These are phyloP conservation scores for Ladona fulva DNA, from an alignment of 1,140 invertebrate species.

Conservation along the genomic window DNA sequence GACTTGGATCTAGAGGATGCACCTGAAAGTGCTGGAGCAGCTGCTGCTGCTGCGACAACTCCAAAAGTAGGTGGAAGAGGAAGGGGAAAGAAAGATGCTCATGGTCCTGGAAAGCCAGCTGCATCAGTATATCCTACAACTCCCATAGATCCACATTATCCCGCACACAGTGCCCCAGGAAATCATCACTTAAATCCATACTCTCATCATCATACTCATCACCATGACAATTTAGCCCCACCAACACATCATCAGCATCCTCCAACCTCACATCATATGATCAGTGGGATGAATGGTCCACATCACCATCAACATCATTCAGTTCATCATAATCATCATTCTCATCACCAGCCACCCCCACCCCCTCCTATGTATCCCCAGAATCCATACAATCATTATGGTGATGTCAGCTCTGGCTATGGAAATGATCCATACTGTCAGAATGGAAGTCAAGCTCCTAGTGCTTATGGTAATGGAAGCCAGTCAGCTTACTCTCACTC, in stretches of 20 bases:
- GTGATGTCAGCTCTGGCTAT: background rate
- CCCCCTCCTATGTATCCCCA: conserved; percentile 9
- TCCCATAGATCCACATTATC: background rate
- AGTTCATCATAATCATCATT: background rate
- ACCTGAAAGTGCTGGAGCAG: conserved; percentile 44
- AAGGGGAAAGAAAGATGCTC: conserved; percentile 21
- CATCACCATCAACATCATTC: background rate
- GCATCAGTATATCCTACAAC: background rate
- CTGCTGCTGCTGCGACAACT: conserved; percentile 23
- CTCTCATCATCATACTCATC: conserved; percentile 12
- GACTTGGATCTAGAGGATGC: conserved; percentile 83
- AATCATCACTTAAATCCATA: background rate
- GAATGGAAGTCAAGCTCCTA: background rate
- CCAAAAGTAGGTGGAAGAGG: conserved; percentile 23
- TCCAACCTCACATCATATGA: conserved; percentile 6
- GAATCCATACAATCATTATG: conserved; percentile 11
- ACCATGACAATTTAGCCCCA: background rate
- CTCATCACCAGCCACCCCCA: conserved; percentile 11
- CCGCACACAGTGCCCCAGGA: background rate
- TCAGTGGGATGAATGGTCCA: background rate
- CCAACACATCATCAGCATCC: background rate
- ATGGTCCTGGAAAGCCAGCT: conserved; percentile 13
- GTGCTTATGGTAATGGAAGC: background rate
- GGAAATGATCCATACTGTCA: background rate
- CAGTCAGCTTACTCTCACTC: background rate